These are phyloP conservation scores for Chlorops oryzae DNA, from an alignment of 1,140 invertebrate genomes.

Conservation along the genomic window DNA sequence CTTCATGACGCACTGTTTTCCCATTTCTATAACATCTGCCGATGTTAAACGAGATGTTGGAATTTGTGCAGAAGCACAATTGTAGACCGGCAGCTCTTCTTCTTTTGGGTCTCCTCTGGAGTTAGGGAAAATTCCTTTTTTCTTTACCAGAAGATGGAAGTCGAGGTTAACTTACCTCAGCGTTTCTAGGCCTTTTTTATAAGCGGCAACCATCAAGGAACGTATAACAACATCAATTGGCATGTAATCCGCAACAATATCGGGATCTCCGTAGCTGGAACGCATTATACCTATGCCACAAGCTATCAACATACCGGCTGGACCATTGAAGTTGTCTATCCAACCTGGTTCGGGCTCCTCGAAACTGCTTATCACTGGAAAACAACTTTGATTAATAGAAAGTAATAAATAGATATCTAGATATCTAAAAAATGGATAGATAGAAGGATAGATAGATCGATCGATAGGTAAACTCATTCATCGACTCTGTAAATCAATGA, in stretches of 20 bases:
- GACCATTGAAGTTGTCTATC: slow-evolving; percentile 94
- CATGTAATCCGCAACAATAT: slow-evolving; percentile 67
- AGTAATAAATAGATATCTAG: too few species aligned
- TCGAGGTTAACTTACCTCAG: too few species aligned
- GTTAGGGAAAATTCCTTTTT: too few species aligned
- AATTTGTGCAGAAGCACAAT: slow-evolving; percentile 58
- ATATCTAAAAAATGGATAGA: too few species aligned
- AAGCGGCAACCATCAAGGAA: slow-evolving; percentile 66
- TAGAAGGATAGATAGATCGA: too few species aligned
- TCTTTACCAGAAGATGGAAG: too few species aligned
- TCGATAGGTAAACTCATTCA: too few species aligned
- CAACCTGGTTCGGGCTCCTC: slow-evolving; percentile 70
- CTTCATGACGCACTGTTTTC: slow-evolving; percentile 49
- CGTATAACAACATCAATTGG: slow-evolving; percentile 85
- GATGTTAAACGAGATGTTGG: slow-evolving; percentile 69
- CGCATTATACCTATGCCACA: slow-evolving; percentile 64
- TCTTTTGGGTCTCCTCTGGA: too few species aligned
- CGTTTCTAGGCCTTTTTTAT: too few species aligned
- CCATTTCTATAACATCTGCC: slow-evolving; percentile 54
- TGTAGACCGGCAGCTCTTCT: slow-evolving; percentile 59
- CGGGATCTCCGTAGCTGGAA: slow-evolving; percentile 58
- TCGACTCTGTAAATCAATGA: too few species aligned
- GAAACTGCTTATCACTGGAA: slow-evolving; percentile 57
- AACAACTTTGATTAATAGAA: neutral
- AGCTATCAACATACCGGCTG: slow-evolving; percentile 68